These are phyloP conservation scores for Nomada ferruginata DNA, from an alignment of 2,888 invertebrate genomes.

Conservation along the genomic window DNA sequence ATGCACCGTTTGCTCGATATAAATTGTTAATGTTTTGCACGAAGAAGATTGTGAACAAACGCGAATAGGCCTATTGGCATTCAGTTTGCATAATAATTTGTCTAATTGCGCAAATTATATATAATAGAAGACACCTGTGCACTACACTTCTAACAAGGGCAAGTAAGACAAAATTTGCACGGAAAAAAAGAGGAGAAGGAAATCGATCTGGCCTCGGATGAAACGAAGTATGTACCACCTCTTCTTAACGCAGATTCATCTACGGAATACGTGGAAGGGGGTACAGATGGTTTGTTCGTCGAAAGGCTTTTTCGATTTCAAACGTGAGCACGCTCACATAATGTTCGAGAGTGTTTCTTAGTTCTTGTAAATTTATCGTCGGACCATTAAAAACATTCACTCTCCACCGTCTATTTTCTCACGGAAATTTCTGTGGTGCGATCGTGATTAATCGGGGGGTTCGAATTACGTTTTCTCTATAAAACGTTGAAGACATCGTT, in stretches of 20 bases:
- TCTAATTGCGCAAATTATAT: no score
- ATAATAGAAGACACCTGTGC: background rate
- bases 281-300: background rate
- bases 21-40: no score
- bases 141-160: no score
- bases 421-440: no score
- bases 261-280: constrained; percentile 15
- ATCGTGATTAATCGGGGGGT: background rate
- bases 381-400: background rate
- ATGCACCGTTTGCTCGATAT: no score
- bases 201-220: background rate
- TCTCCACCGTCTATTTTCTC: background rate
- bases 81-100: no score
- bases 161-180: background rate
- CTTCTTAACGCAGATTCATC: background rate
- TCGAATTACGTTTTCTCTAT: background rate
- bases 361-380: background rate
- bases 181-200: background rate
- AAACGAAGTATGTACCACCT: constrained; percentile 3
- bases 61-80: no score
- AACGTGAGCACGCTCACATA: constrained; percentile 8
- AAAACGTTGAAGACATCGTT: background rate
- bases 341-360: background rate
- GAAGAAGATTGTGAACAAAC: no score
- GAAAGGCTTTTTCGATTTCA: constrained; percentile 18